Conservation (phyloP, 1,140 invertebrate species). For the Cyrtorhinus lividipennis region DNA sequence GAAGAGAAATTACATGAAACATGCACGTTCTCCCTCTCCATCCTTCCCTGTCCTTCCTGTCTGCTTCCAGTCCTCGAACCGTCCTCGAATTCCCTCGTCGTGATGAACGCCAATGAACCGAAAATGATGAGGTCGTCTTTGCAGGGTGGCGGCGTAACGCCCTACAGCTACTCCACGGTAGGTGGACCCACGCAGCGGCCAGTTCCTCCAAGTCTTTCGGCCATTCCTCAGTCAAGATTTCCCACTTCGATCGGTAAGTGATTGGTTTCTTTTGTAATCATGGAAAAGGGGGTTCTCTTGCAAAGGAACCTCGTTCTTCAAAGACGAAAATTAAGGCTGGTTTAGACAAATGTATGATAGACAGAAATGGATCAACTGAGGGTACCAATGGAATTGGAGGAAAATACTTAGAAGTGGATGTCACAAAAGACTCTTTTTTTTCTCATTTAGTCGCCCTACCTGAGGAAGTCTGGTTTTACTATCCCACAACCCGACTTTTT, state of each 20-base stretch:
- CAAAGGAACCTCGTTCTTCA: too few species aligned
- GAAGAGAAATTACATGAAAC: too few species aligned
- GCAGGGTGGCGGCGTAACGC: conserved; percentile 30
- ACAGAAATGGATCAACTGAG: too few species aligned
- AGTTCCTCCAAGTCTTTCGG: conserved; percentile 30
- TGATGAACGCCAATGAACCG: background rate
- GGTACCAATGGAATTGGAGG: too few species aligned
- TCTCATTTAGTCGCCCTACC: too few species aligned
- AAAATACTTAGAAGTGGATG: too few species aligned
- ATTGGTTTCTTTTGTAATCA: background rate
- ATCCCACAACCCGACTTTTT: too few species aligned
- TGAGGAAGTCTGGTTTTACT: too few species aligned
- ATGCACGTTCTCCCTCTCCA: too few species aligned
- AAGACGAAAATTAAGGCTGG: too few species aligned
- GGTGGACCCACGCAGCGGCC: conserved; percentile 40
- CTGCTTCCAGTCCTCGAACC: background rate
- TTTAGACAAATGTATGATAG: too few species aligned
- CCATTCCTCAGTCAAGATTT: conserved; percentile 32
- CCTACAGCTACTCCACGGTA: conserved; percentile 39
- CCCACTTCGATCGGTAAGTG: conserved; percentile 25
- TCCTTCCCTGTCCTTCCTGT: background rate
- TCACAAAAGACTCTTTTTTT: too few species aligned
- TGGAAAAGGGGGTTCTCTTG: background rate
- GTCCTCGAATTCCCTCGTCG: background rate
- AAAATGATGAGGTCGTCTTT: conserved; percentile 1